Evolutionary conservation across 2,113 vertebrate genomes (phyloP).

Genomic region (Perca flavescens): DNA sequence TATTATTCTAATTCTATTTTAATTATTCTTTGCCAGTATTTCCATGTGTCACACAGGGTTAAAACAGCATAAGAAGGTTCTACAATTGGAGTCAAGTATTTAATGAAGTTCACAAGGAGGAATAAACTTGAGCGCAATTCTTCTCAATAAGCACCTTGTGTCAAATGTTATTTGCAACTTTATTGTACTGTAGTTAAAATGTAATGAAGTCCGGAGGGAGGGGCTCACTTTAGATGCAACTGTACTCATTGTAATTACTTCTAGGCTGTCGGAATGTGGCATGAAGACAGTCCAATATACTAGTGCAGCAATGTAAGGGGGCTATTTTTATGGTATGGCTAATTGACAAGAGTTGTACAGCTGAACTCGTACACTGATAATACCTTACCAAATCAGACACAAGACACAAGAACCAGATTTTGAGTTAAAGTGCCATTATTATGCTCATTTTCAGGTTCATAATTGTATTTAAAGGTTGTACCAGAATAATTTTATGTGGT

Average conservation of each 20-base stretch:
- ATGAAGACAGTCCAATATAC: too few relatives aligned
- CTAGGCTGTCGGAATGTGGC: background rate
- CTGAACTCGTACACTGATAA: background rate
- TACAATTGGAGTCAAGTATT: constrained; percentile 43
- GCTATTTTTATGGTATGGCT: background rate
- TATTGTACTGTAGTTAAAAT: constrained; percentile 9
- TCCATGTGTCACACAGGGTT: background rate
- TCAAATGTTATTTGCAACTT: constrained; percentile 36
- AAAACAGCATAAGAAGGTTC: constrained; percentile 14
- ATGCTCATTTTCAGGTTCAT: too few relatives aligned
- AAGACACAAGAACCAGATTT: background rate
- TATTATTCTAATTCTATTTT: constrained; percentile 34
- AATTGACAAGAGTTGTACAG: background rate
- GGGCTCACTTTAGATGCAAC: constrained; percentile 5
- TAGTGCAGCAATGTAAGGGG: background rate
- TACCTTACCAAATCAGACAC: background rate
- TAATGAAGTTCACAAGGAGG: constrained; percentile 38
- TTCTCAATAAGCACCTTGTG: constrained; percentile 26
- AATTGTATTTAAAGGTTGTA: too few relatives aligned
- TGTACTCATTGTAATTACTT: constrained; percentile 16
- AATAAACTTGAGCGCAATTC: constrained; percentile 14
- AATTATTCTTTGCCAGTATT: constrained; percentile 13
- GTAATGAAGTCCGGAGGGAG: constrained; percentile 19
- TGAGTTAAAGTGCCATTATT: too few relatives aligned
- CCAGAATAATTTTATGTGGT: too few relatives aligned